Base-by-base conservation (phyloP, 2,113 vertebrate genomes). In the Chrysemys picta region DNA sequence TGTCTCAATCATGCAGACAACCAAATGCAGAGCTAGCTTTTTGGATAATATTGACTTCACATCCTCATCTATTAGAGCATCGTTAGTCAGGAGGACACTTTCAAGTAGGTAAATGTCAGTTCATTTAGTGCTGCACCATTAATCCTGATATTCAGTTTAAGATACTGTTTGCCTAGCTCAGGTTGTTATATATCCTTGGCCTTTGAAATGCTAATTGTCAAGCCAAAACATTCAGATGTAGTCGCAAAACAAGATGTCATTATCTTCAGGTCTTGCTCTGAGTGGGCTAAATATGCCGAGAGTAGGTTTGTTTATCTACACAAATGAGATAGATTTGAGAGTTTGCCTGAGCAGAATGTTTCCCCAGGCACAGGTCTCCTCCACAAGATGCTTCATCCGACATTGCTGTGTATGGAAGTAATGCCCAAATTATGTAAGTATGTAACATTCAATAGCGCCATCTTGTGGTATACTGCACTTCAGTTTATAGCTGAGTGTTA, bases 391-490 rank as follows among this genome's bases (percentile, higher is more conserved):
- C 78, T 80, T 42, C 75, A 10, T 38, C 11, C 45, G 9, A 16
- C 29, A 29, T 25, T 2, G 29, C 31, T 14, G 17, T 10, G n/a
- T 27, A 38, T 35, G 45, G 5, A 27, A 29, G 35, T 22, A 22
- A 6, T 0, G 0, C 29, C n/a, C 75, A 47, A 42, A 5, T 2
- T 0, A 31, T 21, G 24, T 21, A 7, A 25, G 13, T 47, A 47
- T 78, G 47, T 78, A 45, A 93, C 42, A 78, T 82, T 76, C 92
- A n/a, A 10, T 65, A 75, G 82, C 87, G 91, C 95, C 91, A 82
- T 91, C 95, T 75, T 45, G 93, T 79, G 95, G 93, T 79, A 56
- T 0, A 0, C 85, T 53, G 69, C 25, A 27, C 12, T 16, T 78
- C 42, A 27, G 42, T 27, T 29, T 78, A 45, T 47, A 45, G 29